Evolutionary conservation across 2,113 vertebrate genomes (phyloP).

Genomic region (Tenrec ecaudatus): DNA sequence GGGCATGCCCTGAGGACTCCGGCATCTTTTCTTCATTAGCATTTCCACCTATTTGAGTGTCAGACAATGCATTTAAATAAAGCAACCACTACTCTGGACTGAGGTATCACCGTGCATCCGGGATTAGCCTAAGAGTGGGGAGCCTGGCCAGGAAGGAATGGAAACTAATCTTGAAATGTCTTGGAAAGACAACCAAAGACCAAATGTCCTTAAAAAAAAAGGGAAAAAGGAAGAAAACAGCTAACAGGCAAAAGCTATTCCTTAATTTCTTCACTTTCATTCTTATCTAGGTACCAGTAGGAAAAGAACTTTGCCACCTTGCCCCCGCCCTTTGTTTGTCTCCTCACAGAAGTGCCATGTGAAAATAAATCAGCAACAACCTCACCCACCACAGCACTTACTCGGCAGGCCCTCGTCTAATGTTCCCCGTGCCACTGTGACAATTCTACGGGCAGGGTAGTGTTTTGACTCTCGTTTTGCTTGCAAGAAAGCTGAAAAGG

Average conservation of each 20-base stretch:
- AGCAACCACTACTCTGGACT: not conserved
- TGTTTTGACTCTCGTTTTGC: not conserved
- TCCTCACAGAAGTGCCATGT: not conserved
- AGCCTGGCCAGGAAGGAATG: conserved; percentile 20
- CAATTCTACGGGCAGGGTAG: not conserved
- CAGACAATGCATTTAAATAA: not conserved
- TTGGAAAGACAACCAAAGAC: conserved; percentile 25
- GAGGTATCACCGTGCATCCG: conserved; percentile 14
- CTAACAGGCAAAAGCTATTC: not conserved
- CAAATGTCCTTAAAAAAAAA: conserved; percentile 47
- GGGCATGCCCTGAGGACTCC: not conserved
- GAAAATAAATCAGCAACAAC: not conserved
- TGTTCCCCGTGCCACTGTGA: not conserved
- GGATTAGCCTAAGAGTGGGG: not conserved
- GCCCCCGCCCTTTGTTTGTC: no score
- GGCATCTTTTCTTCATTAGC: conserved; percentile 26
- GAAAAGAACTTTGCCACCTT: not conserved
- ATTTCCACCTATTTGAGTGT: not conserved
- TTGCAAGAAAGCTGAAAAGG: not conserved
- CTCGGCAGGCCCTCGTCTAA: not conserved
- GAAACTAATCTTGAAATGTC: conserved; percentile 53
- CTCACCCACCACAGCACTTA: not conserved
- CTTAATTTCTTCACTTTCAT: conserved; percentile 34
- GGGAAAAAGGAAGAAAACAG: conserved; percentile 1
- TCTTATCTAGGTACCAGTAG: conserved; percentile 2